These are phyloP conservation scores for Fregetta grallaria DNA, from an alignment of 2,113 vertebrate species.

Conservation along the genomic window DNA sequence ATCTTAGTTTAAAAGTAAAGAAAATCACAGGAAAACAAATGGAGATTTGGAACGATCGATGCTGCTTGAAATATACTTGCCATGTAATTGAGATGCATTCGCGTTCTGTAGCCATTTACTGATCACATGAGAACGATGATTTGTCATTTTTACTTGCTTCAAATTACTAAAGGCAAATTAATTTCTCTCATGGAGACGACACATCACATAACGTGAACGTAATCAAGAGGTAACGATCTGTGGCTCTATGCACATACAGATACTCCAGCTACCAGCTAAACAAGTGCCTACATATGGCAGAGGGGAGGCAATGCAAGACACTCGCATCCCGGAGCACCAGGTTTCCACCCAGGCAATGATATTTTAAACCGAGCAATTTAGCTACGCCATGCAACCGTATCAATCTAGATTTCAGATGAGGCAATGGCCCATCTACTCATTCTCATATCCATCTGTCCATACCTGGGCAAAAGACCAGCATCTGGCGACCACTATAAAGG, in stretches of 20 bases:
- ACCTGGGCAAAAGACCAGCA: background rate
- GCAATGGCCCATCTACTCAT: background rate
- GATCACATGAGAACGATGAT: constrained; percentile 35
- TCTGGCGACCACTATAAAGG: background rate
- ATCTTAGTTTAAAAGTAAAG: constrained; percentile 23
- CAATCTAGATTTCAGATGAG: background rate
- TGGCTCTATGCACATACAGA: background rate
- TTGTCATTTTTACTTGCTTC: constrained; percentile 58
- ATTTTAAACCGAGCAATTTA: background rate
- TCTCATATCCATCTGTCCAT: background rate
- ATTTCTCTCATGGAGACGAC: constrained; percentile 40
- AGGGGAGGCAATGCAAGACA: background rate
- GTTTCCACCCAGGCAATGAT: background rate
- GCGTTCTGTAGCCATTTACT: constrained; percentile 25
- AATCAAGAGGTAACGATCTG: constrained; percentile 57
- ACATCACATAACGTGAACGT: constrained; percentile 40
- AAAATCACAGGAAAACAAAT: constrained; percentile 26
- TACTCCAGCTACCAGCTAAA: background rate
- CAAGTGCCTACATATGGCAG: background rate
- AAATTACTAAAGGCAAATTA: constrained; percentile 64
- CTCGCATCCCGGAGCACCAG: background rate
- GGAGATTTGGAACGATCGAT: constrained; percentile 8
- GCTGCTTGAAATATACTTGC: constrained; percentile 15
- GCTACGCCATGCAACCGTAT: background rate
- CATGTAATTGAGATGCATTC: constrained; percentile 56